phyloP scores from a whole-genome alignment of 2,888 invertebrate species.

The Blastobasis adustella region DNA sequence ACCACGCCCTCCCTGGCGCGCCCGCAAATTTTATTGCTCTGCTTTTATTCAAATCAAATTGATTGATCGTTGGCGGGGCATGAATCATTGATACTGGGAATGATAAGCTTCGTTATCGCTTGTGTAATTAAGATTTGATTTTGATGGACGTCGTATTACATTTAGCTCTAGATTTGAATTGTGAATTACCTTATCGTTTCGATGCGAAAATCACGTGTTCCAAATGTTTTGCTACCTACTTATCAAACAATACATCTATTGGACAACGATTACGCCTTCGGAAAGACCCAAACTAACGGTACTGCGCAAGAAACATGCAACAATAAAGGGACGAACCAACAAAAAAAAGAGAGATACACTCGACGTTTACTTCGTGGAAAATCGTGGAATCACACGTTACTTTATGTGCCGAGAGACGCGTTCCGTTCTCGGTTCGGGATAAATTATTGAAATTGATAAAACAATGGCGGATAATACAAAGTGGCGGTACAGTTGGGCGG shows the following conservation, averaged over 20 bases:
- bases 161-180: too few species aligned
- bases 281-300: too few species aligned
- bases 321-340: not conserved
- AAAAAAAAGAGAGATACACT: constrained; percentile 7
- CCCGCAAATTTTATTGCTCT: constrained; percentile 16
- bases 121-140: too few species aligned
- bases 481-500: constrained; percentile 63
- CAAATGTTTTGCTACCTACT: too few species aligned
- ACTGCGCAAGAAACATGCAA: not conserved
- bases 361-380: constrained; percentile 39
- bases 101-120: too few species aligned
- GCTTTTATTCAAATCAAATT: constrained; percentile 11
- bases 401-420: constrained; percentile 53
- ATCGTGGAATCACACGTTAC: constrained; percentile 45
- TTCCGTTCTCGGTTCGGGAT: constrained; percentile 58
- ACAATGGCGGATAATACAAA: constrained; percentile 65
- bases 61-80: constrained; percentile 5
- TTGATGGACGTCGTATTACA: too few species aligned
- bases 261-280: too few species aligned
- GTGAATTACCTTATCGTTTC: too few species aligned
- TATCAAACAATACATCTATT: too few species aligned
- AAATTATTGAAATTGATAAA: constrained; percentile 73
- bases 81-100: too few species aligned
- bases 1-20: constrained; percentile 54
- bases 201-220: too few species aligned